Conservation (phyloP, 2,888 invertebrate species). For the Tinea semifulvella region DNA sequence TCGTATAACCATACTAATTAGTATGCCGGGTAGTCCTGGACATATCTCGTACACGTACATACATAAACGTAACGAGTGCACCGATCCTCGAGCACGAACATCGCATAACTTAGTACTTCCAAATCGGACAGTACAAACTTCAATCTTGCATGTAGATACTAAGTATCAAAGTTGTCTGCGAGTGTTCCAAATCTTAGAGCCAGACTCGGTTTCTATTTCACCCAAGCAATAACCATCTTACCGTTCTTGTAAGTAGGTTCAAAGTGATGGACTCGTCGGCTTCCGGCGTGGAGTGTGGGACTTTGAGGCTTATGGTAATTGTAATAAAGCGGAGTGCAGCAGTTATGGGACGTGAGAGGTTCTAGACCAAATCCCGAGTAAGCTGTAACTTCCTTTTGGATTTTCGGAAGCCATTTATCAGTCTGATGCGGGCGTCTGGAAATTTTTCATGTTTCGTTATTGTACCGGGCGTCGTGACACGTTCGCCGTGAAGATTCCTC, state of each 20-base stretch:
- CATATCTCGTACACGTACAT: conserved; percentile 59
- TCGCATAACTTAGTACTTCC: conserved; percentile 50
- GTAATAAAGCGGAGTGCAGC: conserved; percentile 68
- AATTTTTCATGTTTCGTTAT: conserved; percentile 69
- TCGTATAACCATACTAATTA: conserved; percentile 36
- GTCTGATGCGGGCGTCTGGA: conserved; percentile 67
- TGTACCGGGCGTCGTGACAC: conserved; percentile 53
- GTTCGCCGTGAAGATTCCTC: conserved; percentile 41
- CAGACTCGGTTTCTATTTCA: conserved; percentile 60
- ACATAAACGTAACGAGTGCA: conserved; percentile 66
- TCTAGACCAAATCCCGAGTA: conserved; percentile 68
- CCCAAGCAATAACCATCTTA: conserved; percentile 63
- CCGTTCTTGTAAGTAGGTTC: conserved; percentile 59
- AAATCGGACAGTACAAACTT: conserved; percentile 37
- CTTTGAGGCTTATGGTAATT: conserved; percentile 68
- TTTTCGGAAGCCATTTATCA: conserved; percentile 70
- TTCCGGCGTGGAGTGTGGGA: conserved; percentile 58
- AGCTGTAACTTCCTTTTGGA: conserved; percentile 70
- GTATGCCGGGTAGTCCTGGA: conserved; percentile 63
- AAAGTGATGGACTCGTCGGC: conserved; percentile 56
- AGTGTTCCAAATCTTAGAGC: conserved; percentile 39
- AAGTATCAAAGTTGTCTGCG: conserved; percentile 51
- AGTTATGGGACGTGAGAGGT: conserved; percentile 68
- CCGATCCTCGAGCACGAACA: conserved; percentile 56
- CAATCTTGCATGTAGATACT: conserved; percentile 40